A percentile compares a stretch with the other conserved stretches of the same genome.
phyloP scores from a whole-genome alignment of 2,113 vertebrate genomes.

The Vidua macroura region DNA sequence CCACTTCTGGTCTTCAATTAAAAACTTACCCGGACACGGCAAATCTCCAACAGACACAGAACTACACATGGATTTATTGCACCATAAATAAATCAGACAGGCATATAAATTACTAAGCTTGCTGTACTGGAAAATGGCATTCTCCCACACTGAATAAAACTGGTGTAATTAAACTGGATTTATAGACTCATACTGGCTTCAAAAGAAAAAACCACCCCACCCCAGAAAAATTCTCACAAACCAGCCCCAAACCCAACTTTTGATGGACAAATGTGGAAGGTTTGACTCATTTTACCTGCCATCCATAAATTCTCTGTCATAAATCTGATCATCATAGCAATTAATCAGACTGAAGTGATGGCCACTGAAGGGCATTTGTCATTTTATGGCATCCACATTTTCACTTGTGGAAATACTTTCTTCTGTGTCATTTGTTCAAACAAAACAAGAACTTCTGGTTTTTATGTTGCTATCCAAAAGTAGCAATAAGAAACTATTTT shows the following conservation, averaged over 20 bases:
- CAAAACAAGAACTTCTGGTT: not conserved
- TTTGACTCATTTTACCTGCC: not conserved
- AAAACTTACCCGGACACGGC: not conserved
- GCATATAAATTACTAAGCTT: not conserved
- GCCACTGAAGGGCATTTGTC: not conserved
- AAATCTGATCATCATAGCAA: not conserved
- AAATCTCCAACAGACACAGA: not conserved
- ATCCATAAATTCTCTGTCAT: not conserved
- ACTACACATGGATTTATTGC: not conserved
- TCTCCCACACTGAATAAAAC: not conserved
- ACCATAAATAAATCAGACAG: not conserved
- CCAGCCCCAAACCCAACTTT: not conserved
- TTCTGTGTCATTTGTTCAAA: not conserved
- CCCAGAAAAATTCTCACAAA: not conserved
- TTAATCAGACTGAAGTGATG: not conserved
- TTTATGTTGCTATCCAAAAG: accelerated
- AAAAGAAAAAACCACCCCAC: not conserved
- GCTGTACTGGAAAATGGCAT: not conserved
- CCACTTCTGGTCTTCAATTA: not conserved
- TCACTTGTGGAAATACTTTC: not conserved
- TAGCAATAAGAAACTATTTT: not conserved
- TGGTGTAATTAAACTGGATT: not conserved
- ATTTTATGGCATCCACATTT: not conserved
- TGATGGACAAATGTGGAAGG: not conserved
- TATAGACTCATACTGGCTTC: not conserved